Evolutionary conservation across 2,797 vertebrate species (phyloP).

Genomic region (Chrysocyon brachyurus): DNA sequence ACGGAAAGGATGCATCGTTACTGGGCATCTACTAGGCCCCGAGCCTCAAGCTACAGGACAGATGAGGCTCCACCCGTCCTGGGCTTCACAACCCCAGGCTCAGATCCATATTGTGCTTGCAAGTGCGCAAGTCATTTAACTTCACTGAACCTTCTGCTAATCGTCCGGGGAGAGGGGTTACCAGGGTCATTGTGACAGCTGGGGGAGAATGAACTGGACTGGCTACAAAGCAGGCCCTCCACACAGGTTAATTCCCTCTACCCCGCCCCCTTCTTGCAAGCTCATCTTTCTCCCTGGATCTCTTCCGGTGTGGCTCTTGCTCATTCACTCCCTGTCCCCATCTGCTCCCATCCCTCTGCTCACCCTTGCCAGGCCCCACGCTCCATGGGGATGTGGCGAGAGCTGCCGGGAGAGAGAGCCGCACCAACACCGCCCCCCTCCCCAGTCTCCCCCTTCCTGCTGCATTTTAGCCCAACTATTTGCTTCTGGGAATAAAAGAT

Average conservation of each 20-base stretch:
- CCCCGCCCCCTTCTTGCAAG: too few species aligned
- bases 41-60: background rate
- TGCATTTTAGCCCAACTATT: background rate
- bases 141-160: background rate
- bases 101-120: rapidly evolving
- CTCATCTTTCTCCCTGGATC: background rate
- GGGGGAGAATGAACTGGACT: background rate
- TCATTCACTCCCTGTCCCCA: background rate
- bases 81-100: background rate
- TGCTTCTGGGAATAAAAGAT: background rate
- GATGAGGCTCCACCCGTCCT: rapidly evolving
- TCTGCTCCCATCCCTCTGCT: background rate
- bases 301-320: background rate
- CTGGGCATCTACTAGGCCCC: rapidly evolving
- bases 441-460: background rate
- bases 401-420: background rate
- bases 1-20: background rate
- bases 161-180: background rate
- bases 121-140: background rate
- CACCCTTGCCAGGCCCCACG: background rate
- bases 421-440: background rate
- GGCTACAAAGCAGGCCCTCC: too few species aligned
- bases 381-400: background rate
- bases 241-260: too few species aligned
- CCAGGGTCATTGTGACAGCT: rapidly evolving